Evolutionary conservation across 2,888 invertebrate species (phyloP).

Genomic region (Euplagia quadripunctaria): DNA sequence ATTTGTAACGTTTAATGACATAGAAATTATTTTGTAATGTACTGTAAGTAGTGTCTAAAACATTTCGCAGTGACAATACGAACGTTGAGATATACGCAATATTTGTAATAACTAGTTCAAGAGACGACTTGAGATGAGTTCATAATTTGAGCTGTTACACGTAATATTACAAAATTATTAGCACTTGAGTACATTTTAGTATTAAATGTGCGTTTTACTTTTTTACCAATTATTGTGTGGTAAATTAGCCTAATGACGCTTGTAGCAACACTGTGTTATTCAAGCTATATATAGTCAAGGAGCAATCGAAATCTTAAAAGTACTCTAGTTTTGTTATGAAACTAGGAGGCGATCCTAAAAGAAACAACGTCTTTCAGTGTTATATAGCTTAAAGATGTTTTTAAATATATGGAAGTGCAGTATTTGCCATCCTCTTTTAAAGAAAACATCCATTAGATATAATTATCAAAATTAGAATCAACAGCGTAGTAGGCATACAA

Average conservation of each 20-base stretch:
- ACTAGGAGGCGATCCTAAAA: not conserved
- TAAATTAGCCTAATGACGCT: not conserved
- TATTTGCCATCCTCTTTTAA: too few relatives aligned
- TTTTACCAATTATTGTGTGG: not conserved
- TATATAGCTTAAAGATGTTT: too few relatives aligned
- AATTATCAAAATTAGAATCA: too few relatives aligned
- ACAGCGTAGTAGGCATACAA: too few relatives aligned
- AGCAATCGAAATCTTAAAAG: not conserved
- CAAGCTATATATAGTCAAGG: not conserved
- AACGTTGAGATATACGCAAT: slow-evolving; percentile 5
- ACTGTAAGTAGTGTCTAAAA: slow-evolving; percentile 12
- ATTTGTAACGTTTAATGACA: slow-evolving; percentile 26
- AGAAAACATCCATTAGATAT: too few relatives aligned
- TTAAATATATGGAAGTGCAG: not conserved
- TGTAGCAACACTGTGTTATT: not conserved
- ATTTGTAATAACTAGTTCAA: slow-evolving; percentile 18
- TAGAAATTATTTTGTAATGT: slow-evolving; percentile 17
- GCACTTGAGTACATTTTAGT: not conserved
- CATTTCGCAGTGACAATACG: slow-evolving; percentile 13
- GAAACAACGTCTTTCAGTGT: not conserved
- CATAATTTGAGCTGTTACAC: not conserved
- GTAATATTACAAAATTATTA: not conserved
- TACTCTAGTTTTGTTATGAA: not conserved
- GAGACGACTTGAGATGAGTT: slow-evolving; percentile 15
- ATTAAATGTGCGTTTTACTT: not conserved